Base-by-base conservation (phyloP, 2,113 vertebrate species). In the Xyrauchen texanus region DNA sequence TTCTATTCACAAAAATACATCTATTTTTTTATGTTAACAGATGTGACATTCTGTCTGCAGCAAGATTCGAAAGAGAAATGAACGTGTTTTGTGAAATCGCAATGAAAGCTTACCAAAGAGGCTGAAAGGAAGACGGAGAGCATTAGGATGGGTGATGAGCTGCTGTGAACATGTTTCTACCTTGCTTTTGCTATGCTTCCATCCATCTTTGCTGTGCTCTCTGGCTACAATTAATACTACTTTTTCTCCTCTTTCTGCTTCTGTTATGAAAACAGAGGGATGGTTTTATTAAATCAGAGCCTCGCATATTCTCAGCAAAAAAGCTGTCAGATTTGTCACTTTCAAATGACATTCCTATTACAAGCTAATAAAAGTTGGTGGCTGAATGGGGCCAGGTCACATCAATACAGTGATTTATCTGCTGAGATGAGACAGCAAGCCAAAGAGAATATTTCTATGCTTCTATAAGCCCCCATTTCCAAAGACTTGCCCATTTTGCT, bases 291-390 rank as follows among this genome's bases (percentile, higher is more conserved):
- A 89, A 88, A 89, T 83, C 71, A 82, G 82, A 76, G 3, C 73
- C 58, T 79, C 78, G 70, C 81, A 85, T 84, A 86, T 83, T 86
- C 87, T 75, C 81, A 44, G 13, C 11, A 51, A 77, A 90, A 87
- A 78, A 88, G 82, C 87, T 89, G 89, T 92, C 91, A 91, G 85
- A 90, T 91, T 89, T 89, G 88, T 91, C 89, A 90, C 89, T 92
- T 91, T 89, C 86, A 88, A 89, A 91, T 91, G 89, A 90, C 90
- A 89, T 88, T 88, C 88, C 90, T 90, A 89, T 92, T 91, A 92
- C 89, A 83, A 83, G 85, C 88, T 90, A 88, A 90, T 90, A 88
- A 90, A 91, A 87, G 68, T 80, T 85, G 85, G 62, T 82, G 88
- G 87, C 87, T 87, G 85, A 85, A 85, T 85, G 84, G 84, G 88